These are phyloP conservation scores for Holocentrus rufus DNA, from an alignment of 2,797 vertebrate genomes.

Conservation along the genomic window DNA sequence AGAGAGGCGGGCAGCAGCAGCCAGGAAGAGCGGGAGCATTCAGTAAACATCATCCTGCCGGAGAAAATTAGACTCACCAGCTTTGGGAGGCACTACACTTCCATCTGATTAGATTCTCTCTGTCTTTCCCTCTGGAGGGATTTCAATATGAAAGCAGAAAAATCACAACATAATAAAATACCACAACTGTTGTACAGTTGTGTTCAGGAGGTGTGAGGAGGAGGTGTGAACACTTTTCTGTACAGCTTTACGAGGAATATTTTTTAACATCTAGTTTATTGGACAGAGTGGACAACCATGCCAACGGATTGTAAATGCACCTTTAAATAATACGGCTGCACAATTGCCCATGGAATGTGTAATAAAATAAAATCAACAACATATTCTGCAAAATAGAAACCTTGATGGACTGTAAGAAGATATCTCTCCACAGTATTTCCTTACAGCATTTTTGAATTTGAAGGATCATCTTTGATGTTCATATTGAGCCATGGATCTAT, in stretches of 20 bases:
- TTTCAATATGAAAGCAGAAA: slow-evolving; percentile 37
- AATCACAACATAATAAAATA: slow-evolving; percentile 22
- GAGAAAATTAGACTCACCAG: slow-evolving; percentile 90
- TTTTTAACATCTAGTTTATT: slow-evolving; percentile 55
- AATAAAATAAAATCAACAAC: slow-evolving; percentile 2
- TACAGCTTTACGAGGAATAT: slow-evolving; percentile 3
- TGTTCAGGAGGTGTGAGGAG: slow-evolving; percentile 16
- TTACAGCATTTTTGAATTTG: not conserved
- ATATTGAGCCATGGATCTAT: not conserved
- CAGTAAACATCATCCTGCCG: slow-evolving; percentile 92
- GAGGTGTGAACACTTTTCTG: not conserved
- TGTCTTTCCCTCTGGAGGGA: slow-evolving; percentile 29
- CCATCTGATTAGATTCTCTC: slow-evolving; percentile 78
- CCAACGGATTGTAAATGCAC: slow-evolving; percentile 48
- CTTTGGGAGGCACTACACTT: slow-evolving; percentile 87
- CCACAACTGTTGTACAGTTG: slow-evolving; percentile 52
- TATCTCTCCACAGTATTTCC: slow-evolving; percentile 35
- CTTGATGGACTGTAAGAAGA: slow-evolving; percentile 22
- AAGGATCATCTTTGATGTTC: slow-evolving; percentile 1
- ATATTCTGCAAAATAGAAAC: slow-evolving; percentile 4
- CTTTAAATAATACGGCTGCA: slow-evolving; percentile 12
- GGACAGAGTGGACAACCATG: slow-evolving; percentile 27
- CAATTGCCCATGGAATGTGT: slow-evolving; percentile 27
- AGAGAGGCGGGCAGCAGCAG: slow-evolving; percentile 70
- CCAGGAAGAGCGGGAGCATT: slow-evolving; percentile 82